Percentiles rank a stretch among this genome's conserved stretches.
These are phyloP conservation scores for Brachyalestes nurse DNA, from an alignment of 2,797 vertebrate species.

Conservation along the genomic window DNA sequence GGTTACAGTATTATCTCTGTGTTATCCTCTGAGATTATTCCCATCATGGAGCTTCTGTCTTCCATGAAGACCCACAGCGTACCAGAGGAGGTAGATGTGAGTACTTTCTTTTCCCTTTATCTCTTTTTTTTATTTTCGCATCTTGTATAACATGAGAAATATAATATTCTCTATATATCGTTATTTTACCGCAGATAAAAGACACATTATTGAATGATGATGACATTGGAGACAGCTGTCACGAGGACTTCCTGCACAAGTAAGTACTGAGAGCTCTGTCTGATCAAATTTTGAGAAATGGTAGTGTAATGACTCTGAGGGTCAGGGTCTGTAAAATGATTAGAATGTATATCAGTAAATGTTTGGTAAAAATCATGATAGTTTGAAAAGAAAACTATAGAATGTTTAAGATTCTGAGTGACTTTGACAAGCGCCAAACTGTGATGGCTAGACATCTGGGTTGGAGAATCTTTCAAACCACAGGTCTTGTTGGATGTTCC, in stretches of 20 bases:
- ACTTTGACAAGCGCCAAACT: too few species aligned
- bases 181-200: constrained; percentile 81
- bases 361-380: neutral
- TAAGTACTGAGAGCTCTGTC: constrained; percentile 76
- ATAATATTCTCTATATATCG: constrained; percentile 10
- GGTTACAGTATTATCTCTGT: constrained; percentile 95
- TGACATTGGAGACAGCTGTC: constrained; percentile 98
- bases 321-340: neutral
- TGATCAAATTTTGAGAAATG: neutral
- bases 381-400: too few species aligned
- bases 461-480: too few species aligned
- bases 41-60: constrained; percentile 94
- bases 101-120: constrained; percentile 52
- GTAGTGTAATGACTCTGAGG: neutral
- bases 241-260: constrained; percentile 97
- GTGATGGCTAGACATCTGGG: too few species aligned
- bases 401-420: too few species aligned
- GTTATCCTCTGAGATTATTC: constrained; percentile 92
- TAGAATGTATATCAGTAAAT: too few species aligned
- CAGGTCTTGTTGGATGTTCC: too few species aligned
- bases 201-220: constrained; percentile 96
- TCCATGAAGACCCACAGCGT: constrained; percentile 98
- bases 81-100: constrained; percentile 92
- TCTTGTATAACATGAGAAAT: neutral
- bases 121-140: constrained; percentile 2